Evolutionary conservation across 2,113 vertebrate genomes (phyloP).

Genomic region (Oxygymnocypris stewartii): DNA sequence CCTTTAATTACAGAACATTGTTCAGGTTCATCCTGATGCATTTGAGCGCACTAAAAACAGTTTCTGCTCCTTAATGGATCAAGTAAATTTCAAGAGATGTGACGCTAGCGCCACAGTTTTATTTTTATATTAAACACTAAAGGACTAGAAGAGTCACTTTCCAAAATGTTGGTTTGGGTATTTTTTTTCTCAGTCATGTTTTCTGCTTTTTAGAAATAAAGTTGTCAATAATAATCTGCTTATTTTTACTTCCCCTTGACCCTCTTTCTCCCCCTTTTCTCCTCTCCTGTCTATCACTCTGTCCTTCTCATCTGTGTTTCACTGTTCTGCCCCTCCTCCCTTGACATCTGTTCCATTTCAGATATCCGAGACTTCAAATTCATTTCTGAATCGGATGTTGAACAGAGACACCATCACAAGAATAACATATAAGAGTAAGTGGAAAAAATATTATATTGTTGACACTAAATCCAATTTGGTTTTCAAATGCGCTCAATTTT

Average conservation of each 20-base stretch:
- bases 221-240: constrained; percentile 21
- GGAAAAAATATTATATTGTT: constrained; percentile 6
- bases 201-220: background rate
- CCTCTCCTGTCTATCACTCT: constrained; percentile 26
- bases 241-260: background rate
- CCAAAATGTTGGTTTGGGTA: background rate
- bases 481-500: background rate
- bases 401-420: constrained; percentile 99
- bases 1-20: constrained; percentile 24
- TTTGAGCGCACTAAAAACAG: background rate
- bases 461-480: background rate
- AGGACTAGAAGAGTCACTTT: background rate
- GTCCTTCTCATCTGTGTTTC: background rate
- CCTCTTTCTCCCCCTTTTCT: background rate
- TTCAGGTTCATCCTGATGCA: constrained; percentile 14
- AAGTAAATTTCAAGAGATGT: background rate
- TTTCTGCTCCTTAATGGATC: background rate
- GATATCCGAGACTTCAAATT: constrained; percentile 97
- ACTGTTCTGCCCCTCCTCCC: background rate
- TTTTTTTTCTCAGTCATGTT: background rate
- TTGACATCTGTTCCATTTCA: constrained; percentile 59
- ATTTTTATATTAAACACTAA: background rate
- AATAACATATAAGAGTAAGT: constrained; percentile 99
- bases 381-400: constrained; percentile 97
- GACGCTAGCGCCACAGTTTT: background rate